Conservation (phyloP, 37 sponge, comb jelly and placozoan species). For the Beroe forskalii region DNA sequence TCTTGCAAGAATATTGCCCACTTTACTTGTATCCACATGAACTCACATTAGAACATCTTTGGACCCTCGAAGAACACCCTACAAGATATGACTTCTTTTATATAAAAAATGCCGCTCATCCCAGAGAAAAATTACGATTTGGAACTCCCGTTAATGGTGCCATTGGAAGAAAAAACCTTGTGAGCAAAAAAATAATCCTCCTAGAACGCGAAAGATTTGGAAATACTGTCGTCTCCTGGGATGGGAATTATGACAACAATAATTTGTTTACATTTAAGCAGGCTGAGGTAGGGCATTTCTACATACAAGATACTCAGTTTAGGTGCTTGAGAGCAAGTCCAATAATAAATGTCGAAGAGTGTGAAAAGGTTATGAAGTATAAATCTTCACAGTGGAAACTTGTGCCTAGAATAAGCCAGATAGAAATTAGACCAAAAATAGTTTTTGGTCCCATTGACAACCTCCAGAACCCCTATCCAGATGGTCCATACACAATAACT, state of each 20-base stretch:
- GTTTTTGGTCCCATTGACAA: background rate
- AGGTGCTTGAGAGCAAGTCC: background rate
- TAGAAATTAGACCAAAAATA: background rate
- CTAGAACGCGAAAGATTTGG: background rate
- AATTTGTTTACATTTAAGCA: background rate
- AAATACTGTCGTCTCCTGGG: background rate
- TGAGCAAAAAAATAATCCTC: background rate
- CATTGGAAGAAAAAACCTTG: background rate
- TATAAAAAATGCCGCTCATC: background rate
- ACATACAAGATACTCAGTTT: background rate
- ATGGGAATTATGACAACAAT: background rate
- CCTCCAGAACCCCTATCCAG: background rate
- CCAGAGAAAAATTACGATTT: background rate
- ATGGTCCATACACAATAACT: background rate
- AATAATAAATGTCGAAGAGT: background rate
- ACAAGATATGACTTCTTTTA: background rate
- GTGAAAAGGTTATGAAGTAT: background rate
- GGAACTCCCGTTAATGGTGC: background rate
- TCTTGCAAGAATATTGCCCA: background rate
- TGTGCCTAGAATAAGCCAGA: background rate
- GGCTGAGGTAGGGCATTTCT: background rate
- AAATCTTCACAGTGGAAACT: background rate
- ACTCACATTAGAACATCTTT: background rate
- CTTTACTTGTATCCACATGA: background rate
- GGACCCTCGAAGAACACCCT: background rate